These are phyloP conservation scores for Brachionus asplanchnoidis DNA, from an alignment of 1,140 invertebrate species.

Conservation along the genomic window DNA sequence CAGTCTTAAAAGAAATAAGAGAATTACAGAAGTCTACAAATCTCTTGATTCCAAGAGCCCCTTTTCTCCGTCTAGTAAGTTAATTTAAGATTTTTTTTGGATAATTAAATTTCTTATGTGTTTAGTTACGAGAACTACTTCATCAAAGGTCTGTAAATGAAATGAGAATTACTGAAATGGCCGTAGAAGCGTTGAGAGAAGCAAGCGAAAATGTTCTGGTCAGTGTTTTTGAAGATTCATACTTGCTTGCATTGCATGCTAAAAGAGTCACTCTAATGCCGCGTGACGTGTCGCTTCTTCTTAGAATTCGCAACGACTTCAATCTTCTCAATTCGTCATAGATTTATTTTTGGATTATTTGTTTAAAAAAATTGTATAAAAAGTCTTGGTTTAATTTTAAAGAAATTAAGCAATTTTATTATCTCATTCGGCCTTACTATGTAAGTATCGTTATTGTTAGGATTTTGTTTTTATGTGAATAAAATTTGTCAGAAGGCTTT, in stretches of 20 bases:
- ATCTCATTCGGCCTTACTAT: not conserved
- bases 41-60: slow-evolving; percentile 30
- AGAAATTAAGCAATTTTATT: not conserved
- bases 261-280: slow-evolving; percentile 33
- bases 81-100: not conserved
- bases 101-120: not conserved
- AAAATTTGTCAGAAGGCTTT: too few species aligned
- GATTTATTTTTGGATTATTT: not conserved
- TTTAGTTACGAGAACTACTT: not conserved
- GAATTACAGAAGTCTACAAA: slow-evolving; percentile 24
- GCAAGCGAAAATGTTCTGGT: slow-evolving; percentile 26
- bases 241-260: slow-evolving; percentile 17
- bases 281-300: not conserved
- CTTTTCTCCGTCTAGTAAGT: slow-evolving; percentile 21
- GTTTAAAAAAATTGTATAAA: not conserved
- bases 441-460: not conserved
- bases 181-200: slow-evolving; percentile 25
- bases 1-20: slow-evolving; percentile 12
- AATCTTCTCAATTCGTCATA: not conserved
- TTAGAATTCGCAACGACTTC: slow-evolving; percentile 31
- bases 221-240: slow-evolving; percentile 26
- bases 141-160: not conserved
- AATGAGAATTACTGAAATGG: slow-evolving; percentile 26
- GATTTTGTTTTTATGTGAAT: not conserved
- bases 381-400: not conserved